Evolutionary conservation across 2,888 invertebrate genomes (phyloP), one percentile per base, ranked within the genome.

Genomic region (Cataglyphis cursor): DNA sequence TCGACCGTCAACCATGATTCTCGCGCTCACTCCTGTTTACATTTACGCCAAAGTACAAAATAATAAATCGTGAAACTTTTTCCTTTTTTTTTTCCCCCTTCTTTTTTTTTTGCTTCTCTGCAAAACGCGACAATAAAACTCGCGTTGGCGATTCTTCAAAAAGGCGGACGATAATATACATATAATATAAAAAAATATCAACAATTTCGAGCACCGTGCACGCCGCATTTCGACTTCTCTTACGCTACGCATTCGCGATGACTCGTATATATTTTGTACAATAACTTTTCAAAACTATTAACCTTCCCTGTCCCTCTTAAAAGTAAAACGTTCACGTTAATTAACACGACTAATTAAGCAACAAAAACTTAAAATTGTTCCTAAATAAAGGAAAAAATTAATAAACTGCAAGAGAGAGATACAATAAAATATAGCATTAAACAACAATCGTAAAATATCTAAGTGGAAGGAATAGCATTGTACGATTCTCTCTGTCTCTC

Each of bases 171-270:
- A 80, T 68, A 84, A 82, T 84, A 86, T 87, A 88, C 88, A 84
- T 90, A 87, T 88, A 89, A 91, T 92, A 91, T 91, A 92, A 92
- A 92, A 93, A 93, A 92, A 92, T 93, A 92, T 92, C 91, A 93
- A 93, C 93, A 92, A 93, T 92, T 88, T 92, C 91, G 90, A 92
- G 89, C 89, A 90, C 89, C 92, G 89, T 85, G 91, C 91, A 88
- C 85, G 70, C 28, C 72, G 70, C 57, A 72, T 80, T 59, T 44
- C 21, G 18, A 12, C 6, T 31, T 15, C 21, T n/a, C 15, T n/a
- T 44, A 21, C 21, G 24, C 28, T 18, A 44, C 48, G 24, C 59
- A 64, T 57, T 6, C 66, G 48, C 76, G 59, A 57, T 38, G 18
- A 48, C 44, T 64, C 48, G n/a, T 31, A 12, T 18, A 12, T 38